Evolutionary conservation across 1,140 invertebrate species (phyloP), one percentile per base, ranked within the genome.

Genomic region (Drosophila erecta): DNA sequence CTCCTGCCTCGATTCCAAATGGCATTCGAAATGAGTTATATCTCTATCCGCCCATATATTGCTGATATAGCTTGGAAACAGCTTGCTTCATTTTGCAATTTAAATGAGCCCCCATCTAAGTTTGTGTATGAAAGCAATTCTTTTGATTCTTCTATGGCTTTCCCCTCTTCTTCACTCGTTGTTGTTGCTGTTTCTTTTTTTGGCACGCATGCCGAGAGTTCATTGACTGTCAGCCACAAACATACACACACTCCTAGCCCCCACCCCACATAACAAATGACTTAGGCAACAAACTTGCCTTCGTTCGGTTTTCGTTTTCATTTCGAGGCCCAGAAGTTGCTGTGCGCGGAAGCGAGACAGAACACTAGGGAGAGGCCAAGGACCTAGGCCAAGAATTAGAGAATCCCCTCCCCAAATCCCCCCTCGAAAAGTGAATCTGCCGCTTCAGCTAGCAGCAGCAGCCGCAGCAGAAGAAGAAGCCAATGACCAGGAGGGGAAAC

Each of bases 211-310:
- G 46, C 57, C 60, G 61, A 35, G 79, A 72, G 84, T 89, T 89
- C 84, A 75, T 61, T 89, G 84, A 89, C 84, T 83, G 69, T 24
- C 35, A 44, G 27, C 15, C 60, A 27, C 35, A 54, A 27, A 37
- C 46, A 24, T 24, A 27, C 47, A 24, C 41, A 20, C 40, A 47
- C 47, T 37, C 17, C 12, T 0, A 11, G 7, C 33, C 49, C 17
- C 33, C 38, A 33, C 20, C 55, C 59, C 41, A 37, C 47, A 70
- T 80, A 89, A 89, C 89, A 73, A 90, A 90, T 89, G 89, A 90
- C 89, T 90, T 91, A 90, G 84, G 89, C 89, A 85, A 79, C 89
- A 79, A 90, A 90, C 89, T 86, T 81, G 83, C 79, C 74, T 78
- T 62, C 55, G 55, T 67, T 76, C 61, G 83, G 86, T 81, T 90